These are phyloP conservation scores for Albula goreensis DNA, from an alignment of 2,113 vertebrate species.

Conservation along the genomic window DNA sequence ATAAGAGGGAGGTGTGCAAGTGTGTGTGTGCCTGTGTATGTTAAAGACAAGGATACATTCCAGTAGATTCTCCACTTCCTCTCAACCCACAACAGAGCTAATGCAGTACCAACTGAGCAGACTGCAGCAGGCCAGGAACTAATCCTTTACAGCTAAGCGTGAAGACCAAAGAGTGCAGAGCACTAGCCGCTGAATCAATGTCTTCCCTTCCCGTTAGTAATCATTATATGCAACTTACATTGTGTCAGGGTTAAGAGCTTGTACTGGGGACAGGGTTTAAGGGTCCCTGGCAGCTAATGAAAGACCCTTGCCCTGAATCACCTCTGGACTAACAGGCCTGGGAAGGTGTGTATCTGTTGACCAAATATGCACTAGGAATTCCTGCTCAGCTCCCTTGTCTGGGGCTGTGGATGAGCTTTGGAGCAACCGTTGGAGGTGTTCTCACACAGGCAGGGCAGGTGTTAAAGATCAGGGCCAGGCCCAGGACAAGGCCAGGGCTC, in stretches of 20 bases:
- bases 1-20: constrained; percentile 41
- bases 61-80: not conserved
- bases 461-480: not conserved
- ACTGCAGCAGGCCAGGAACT: not conserved
- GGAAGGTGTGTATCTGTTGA: not conserved
- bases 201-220: no score
- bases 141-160: not conserved
- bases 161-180: not conserved
- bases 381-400: not conserved
- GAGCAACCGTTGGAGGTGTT: not conserved
- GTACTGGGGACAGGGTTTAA: not conserved
- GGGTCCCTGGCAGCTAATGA: not conserved
- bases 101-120: not conserved
- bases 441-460: not conserved
- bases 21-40: constrained; percentile 22
- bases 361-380: not conserved
- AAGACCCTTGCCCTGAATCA: not conserved
- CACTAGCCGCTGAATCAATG: not conserved
- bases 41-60: not conserved
- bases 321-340: not conserved
- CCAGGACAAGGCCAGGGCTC: not conserved
- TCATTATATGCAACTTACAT: not conserved
- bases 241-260: not conserved
- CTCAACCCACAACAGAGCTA: not conserved
- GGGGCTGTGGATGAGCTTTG: no score